Base-by-base conservation (phyloP, 2,113 vertebrate genomes). In the Manacus vitellinus region DNA sequence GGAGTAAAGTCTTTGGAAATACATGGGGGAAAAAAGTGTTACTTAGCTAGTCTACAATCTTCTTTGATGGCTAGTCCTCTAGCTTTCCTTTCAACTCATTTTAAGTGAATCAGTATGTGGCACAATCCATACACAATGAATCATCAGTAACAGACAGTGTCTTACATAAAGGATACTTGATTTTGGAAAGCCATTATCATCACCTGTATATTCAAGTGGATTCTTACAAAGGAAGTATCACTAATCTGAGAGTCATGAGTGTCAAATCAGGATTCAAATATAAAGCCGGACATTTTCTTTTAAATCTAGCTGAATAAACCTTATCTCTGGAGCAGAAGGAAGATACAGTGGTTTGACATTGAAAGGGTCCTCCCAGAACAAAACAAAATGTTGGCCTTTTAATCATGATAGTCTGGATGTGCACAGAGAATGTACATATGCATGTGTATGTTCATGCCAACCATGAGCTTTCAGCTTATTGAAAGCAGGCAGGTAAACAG, bases 21-120 rank as follows among this genome's bases (percentile, higher is more conserved):
- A 15, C 0, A 1, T 30, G 6, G 12, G 4, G 0, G 1, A 2
- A 19, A 24, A 15, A 18, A 11, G 5, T 35, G 3, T 74, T 59
- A 24, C 28, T 63, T 77, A 49, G 21, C 14, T 55, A 30, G 12
- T 16, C 35, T 82, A 41, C 55, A 63, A 2, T 77, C 31, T 30
- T 79, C 49, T 54, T 61, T 84, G 83, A 61, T 61, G 44, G 19
- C 35, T 59, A 22, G 15, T 55, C 35, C 30, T 70, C 12, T 35
- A 65, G 76, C 41, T 63, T 74, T 86, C 20, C 16, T 86, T 74
- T 44, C 66, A 61, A 5, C 11, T 49, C 39, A 59, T 4, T 61
- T 2, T 55, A 31, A 68, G 33, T 65, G 11, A 79, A 43, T 61
- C 87, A 56, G 62, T 70, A 61, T 71, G 71, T 78, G 55, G 71